Percentiles rank a stretch among this genome's conserved stretches.
Conservation (phyloP, 2,888 invertebrate species). For the Lasioglossum leucozonium region DNA sequence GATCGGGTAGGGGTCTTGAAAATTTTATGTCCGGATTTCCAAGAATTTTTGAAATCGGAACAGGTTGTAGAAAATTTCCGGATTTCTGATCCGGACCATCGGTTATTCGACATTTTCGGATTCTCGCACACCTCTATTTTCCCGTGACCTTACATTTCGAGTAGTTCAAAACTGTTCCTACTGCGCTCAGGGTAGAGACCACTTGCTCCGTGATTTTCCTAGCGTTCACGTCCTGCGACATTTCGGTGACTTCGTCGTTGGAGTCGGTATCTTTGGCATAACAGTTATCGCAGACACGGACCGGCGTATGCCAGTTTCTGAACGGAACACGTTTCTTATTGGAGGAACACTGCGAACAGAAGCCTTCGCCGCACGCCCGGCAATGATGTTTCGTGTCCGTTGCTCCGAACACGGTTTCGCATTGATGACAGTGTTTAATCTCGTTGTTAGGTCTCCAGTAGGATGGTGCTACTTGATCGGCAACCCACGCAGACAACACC, state of each 20-base stretch:
- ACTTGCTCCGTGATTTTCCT: constrained; percentile 90
- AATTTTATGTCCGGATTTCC: too few relatives aligned
- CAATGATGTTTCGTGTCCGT: constrained; percentile 90
- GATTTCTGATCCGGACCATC: too few relatives aligned
- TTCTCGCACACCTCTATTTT: neutral
- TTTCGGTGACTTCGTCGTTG: constrained; percentile 74
- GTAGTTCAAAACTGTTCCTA: constrained; percentile 90
- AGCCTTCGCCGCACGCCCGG: constrained; percentile 92
- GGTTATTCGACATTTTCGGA: neutral
- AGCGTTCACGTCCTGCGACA: constrained; percentile 85
- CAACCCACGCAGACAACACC: constrained; percentile 89
- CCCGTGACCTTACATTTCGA: constrained; percentile 87
- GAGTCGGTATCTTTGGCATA: constrained; percentile 83
- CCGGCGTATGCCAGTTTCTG: constrained; percentile 89
- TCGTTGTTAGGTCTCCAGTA: constrained; percentile 93
- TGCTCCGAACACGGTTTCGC: constrained; percentile 86
- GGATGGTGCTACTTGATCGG: constrained; percentile 91
- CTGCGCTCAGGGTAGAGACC: constrained; percentile 89
- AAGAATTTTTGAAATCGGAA: too few relatives aligned
- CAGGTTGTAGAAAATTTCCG: too few relatives aligned
- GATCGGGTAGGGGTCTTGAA: too few relatives aligned
- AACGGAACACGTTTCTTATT: constrained; percentile 89
- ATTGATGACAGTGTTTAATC: constrained; percentile 89
- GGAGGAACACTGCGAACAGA: constrained; percentile 91
- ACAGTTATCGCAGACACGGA: constrained; percentile 91